Conservation (phyloP, 2,797 vertebrate species). For the Pantherophis alleghaniensis region DNA sequence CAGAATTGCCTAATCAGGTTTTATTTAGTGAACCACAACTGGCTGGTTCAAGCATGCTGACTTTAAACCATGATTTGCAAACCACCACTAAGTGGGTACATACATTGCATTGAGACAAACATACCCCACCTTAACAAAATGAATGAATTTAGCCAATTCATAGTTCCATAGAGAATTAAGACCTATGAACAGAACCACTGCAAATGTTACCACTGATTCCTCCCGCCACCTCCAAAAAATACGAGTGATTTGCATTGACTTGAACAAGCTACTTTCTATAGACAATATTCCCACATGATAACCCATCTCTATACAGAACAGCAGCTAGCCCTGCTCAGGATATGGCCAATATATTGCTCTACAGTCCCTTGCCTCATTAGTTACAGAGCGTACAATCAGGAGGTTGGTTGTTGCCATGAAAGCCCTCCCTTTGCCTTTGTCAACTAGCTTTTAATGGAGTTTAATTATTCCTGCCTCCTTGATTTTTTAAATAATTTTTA, state of each 20-base stretch:
- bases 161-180: not conserved
- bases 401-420: not conserved
- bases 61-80: not conserved
- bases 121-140: not conserved
- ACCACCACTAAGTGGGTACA: not conserved
- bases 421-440: not conserved
- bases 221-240: not conserved
- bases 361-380: not conserved
- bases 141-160: not conserved
- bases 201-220: not conserved
- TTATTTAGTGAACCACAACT: not conserved
- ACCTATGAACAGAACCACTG: not conserved
- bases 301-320: not conserved
- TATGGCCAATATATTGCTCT: not conserved
- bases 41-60: not conserved
- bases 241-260: not conserved
- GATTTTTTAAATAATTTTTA: not conserved
- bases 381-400: not conserved
- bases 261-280: too few relatives aligned
- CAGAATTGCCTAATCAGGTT: not conserved
- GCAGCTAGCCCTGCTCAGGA: not conserved
- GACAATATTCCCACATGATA: not conserved
- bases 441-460: not conserved
- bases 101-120: not conserved
- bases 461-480: not conserved